Evolutionary conservation across 2,888 invertebrate genomes (phyloP).

Genomic region (Eumacrocentrus americanus): DNA sequence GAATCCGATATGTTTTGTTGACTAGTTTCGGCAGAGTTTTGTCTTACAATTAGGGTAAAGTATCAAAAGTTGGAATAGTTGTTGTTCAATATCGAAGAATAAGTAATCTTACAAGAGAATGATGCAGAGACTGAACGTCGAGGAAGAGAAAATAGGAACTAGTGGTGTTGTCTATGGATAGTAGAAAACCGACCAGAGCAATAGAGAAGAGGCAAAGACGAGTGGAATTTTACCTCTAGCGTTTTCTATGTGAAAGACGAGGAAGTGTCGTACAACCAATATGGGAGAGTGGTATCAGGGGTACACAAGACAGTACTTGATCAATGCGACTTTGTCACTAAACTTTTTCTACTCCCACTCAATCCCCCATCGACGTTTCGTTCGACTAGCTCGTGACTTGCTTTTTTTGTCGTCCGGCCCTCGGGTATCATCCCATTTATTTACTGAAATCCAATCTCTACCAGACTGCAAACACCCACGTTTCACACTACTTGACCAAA

Average conservation of each 20-base stretch:
- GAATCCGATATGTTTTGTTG: too few species aligned
- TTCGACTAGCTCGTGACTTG: slow-evolving; percentile 13
- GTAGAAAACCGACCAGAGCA: slow-evolving; percentile 13
- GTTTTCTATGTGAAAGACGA: slow-evolving; percentile 18
- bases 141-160: too few species aligned
- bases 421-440: background rate
- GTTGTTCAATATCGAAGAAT: background rate
- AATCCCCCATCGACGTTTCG: slow-evolving; percentile 18
- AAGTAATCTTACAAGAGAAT: too few species aligned
- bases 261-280: slow-evolving; percentile 34
- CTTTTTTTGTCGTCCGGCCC: background rate
- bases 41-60: too few species aligned
- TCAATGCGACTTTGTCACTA: slow-evolving; percentile 29
- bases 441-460: slow-evolving; percentile 4
- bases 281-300: slow-evolving; percentile 35
- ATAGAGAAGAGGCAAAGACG: slow-evolving; percentile 25
- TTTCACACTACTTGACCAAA: background rate
- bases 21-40: too few species aligned
- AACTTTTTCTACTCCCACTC: slow-evolving; percentile 4
- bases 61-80: too few species aligned
- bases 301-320: slow-evolving; percentile 28
- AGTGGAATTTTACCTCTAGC: slow-evolving; percentile 8
- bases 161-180: too few species aligned
- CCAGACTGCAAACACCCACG: background rate
- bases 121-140: too few species aligned